Percentiles rank a stretch among this genome's conserved stretches.
phyloP scores from a whole-genome alignment of 2,888 invertebrate genomes.

The Brachyptera putata region DNA sequence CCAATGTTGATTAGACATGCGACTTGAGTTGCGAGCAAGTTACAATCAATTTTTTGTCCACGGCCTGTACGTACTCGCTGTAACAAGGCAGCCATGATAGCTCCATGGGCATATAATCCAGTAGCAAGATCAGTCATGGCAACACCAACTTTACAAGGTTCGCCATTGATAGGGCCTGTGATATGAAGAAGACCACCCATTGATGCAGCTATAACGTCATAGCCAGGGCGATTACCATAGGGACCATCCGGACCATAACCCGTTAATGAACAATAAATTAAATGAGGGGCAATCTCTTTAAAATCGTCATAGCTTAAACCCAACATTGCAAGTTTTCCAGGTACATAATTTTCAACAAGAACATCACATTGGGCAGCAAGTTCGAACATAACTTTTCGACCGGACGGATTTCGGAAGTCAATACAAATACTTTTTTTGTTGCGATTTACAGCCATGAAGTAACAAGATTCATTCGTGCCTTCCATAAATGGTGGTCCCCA shows the following conservation, averaged over 20 bases:
- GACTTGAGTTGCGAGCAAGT: constrained; percentile 90
- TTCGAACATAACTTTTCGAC: constrained; percentile 61
- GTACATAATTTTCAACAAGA: constrained; percentile 89
- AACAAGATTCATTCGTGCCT: constrained; percentile 62
- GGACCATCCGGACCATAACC: constrained; percentile 89
- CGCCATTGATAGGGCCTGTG: constrained; percentile 79
- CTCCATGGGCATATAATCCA: constrained; percentile 91
- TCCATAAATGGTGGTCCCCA: constrained; percentile 90
- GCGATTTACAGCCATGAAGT: constrained; percentile 84
- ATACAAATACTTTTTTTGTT: constrained; percentile 92
- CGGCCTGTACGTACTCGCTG: constrained; percentile 69
- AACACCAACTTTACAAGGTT: constrained; percentile 87
- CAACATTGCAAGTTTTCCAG: constrained; percentile 75
- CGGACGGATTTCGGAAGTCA: constrained; percentile 68
- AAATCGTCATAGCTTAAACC: constrained; percentile 78
- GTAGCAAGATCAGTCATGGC: constrained; percentile 91
- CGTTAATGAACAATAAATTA: constrained; percentile 91
- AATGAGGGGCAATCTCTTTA: constrained; percentile 62
- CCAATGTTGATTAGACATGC: constrained; percentile 84
- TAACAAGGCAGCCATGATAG: constrained; percentile 85
- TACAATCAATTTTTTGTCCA: constrained; percentile 92
- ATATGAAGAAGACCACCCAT: constrained; percentile 85
- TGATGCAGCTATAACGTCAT: constrained; percentile 93
- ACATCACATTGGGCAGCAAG: constrained; percentile 78
- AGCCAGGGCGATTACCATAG: constrained; percentile 83